A percentile compares a stretch with the other conserved stretches of the same genome.
Conservation (phyloP, 1,140 invertebrate species). For the Mycetomoellerius zeteki region DNA sequence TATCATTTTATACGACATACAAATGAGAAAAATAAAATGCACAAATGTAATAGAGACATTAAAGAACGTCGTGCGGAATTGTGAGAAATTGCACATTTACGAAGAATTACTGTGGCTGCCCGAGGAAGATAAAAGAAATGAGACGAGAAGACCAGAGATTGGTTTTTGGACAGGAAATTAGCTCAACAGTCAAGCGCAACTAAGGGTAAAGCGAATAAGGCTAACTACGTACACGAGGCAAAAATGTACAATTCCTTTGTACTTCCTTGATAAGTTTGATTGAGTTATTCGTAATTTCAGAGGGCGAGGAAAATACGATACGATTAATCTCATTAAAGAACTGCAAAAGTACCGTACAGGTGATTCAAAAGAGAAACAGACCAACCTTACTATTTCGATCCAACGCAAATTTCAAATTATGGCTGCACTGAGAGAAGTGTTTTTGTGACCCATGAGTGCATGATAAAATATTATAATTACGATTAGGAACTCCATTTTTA, state of each 20-base stretch:
- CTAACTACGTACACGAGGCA: background rate
- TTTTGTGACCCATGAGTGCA: no score
- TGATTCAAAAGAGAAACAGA: background rate
- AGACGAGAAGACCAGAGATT: background rate
- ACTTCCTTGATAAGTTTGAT: background rate
- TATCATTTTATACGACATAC: background rate
- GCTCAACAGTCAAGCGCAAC: background rate
- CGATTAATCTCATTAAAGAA: conserved; percentile 1
- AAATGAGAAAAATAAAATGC: background rate
- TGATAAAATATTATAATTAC: no score
- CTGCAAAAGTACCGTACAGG: background rate
- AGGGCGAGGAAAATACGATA: background rate
- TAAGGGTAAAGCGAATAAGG: background rate
- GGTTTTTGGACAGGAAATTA: conserved; percentile 22
- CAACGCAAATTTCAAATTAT: background rate
- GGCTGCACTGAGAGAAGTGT: no score
- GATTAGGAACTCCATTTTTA: no score
- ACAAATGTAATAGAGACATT: background rate
- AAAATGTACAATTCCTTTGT: background rate
- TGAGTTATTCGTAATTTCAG: conserved; percentile 16
- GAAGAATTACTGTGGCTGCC: conserved; percentile 43
- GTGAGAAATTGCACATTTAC: background rate
- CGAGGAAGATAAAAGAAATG: background rate
- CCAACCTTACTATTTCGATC: background rate
- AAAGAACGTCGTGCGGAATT: background rate